These are phyloP conservation scores for Bombus terrestris DNA, from an alignment of 1,140 invertebrate species.

Conservation along the genomic window DNA sequence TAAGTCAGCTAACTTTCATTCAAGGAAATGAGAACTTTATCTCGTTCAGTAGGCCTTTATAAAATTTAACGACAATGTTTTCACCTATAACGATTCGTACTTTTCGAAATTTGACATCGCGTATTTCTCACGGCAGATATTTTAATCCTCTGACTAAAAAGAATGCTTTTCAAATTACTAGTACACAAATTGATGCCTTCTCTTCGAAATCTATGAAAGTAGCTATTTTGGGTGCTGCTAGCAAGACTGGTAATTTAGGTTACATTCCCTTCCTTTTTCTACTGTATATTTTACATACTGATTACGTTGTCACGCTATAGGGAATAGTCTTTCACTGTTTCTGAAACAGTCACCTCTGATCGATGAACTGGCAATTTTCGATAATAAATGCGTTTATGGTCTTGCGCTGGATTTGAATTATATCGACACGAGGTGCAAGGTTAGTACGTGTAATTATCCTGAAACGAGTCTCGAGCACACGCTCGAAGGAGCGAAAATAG, in stretches of 20 bases:
- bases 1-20: not conserved
- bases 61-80: conserved; percentile 8
- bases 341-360: conserved; percentile 85
- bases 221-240: conserved; percentile 72
- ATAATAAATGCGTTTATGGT: conserved; percentile 80
- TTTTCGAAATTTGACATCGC: not conserved
- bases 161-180: not conserved
- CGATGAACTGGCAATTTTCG: conserved; percentile 85
- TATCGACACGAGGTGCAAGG: conserved; percentile 86
- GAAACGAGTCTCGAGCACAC: conserved; percentile 71
- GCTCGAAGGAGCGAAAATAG: conserved; percentile 82
- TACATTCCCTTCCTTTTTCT: not conserved
- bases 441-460: conserved; percentile 83
- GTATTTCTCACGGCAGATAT: not conserved
- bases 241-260: conserved; percentile 69
- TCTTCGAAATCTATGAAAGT: conserved; percentile 73
- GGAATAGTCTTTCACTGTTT: conserved; percentile 81
- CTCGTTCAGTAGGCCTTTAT: not conserved
- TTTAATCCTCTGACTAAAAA: not conserved
- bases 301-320: conserved; percentile 37
- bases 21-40: not conserved
- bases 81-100: not conserved
- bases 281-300: not conserved
- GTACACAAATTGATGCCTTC: not conserved
- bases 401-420: conserved; percentile 85